Conservation (phyloP, 2,113 vertebrate species). For the Plotosus lineatus region DNA sequence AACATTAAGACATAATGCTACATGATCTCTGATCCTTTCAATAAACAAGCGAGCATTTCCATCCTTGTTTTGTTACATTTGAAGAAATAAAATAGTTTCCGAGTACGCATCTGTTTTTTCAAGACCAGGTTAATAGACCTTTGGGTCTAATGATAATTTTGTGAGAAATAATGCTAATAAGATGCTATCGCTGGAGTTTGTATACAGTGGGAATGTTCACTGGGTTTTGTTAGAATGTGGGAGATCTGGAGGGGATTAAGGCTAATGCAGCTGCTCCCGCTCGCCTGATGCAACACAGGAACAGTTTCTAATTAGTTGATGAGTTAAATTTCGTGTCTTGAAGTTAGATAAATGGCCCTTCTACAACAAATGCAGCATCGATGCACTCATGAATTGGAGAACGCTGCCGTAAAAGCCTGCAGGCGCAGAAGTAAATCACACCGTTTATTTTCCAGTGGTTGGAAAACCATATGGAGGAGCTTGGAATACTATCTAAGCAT, state of each 20-base stretch:
- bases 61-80: neutral
- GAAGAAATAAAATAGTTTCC: neutral
- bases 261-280: neutral
- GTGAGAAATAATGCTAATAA: neutral
- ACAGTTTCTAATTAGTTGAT: neutral
- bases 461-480: slow-evolving; percentile 30
- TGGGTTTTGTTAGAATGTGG: neutral
- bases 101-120: neutral
- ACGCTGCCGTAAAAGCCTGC: neutral
- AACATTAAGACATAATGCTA: neutral
- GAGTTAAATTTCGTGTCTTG: neutral
- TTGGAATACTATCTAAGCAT: slow-evolving; percentile 16
- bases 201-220: neutral
- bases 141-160: neutral
- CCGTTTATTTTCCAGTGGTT: slow-evolving; percentile 22
- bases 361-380: neutral
- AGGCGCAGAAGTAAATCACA: neutral
- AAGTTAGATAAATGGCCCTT: neutral
- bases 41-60: neutral
- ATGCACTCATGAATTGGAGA: neutral
- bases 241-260: slow-evolving; percentile 6
- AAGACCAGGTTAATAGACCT: neutral
- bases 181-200: neutral
- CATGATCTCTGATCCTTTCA: neutral
- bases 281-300: neutral